phyloP scores from a whole-genome alignment of 2,113 vertebrate species.

The Amblyopsis rosae region DNA sequence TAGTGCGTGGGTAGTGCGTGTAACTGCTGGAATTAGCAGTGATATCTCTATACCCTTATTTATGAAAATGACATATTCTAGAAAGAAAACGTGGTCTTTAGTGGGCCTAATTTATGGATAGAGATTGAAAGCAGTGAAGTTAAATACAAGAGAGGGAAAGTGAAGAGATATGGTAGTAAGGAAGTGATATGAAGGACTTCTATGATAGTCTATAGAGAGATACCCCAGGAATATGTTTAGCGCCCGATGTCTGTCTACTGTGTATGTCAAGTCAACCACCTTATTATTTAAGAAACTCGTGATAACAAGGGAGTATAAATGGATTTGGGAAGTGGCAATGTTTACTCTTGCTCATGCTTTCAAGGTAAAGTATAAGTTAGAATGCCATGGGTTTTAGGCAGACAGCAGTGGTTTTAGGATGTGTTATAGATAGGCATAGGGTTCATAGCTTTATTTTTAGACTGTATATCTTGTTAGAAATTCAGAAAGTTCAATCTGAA shows the following conservation, averaged over 20 bases:
- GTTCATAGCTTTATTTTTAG: too few species aligned
- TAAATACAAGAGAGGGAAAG: neutral
- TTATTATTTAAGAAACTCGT: neutral
- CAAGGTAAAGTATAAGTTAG: too few species aligned
- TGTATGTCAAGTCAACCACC: slow-evolving; percentile 5
- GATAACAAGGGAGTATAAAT: neutral
- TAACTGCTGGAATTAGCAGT: slow-evolving; percentile 3
- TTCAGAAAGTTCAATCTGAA: too few species aligned
- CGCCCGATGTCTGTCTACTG: neutral
- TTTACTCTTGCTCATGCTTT: too few species aligned
- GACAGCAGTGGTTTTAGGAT: too few species aligned
- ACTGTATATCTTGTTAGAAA: too few species aligned
- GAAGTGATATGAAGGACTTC: too few species aligned
- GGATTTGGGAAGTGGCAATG: too few species aligned
- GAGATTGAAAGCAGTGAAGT: neutral
- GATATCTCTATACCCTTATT: slow-evolving; percentile 15
- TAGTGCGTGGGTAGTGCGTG: slow-evolving; percentile 7
- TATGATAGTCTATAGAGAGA: neutral
- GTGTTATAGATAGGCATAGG: too few species aligned
- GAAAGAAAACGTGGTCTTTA: slow-evolving; percentile 15
- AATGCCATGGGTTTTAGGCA: too few species aligned
- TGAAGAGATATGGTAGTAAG: neutral
- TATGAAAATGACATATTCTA: slow-evolving; percentile 12
- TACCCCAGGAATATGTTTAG: neutral
- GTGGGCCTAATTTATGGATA: slow-evolving; percentile 37